phyloP scores from a whole-genome alignment of 2,113 vertebrate genomes.

The Felis chaus region DNA sequence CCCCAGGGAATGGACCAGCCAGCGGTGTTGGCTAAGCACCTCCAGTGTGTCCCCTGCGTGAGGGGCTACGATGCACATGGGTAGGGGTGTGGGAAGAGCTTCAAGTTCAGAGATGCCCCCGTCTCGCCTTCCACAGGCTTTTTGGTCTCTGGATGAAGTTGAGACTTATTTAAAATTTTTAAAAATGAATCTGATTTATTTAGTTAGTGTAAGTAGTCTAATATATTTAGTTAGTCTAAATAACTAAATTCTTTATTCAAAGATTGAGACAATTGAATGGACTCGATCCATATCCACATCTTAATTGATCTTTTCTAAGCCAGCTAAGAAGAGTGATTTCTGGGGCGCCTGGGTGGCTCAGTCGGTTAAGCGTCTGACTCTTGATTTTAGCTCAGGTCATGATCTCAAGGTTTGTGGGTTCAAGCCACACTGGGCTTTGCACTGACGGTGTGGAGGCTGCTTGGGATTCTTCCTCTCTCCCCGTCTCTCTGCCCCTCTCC shows the following conservation, averaged over 20 bases:
- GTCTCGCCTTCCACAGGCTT: background rate
- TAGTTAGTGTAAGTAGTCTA: background rate
- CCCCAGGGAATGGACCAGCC: background rate
- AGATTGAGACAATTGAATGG: background rate
- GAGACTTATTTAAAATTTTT: background rate
- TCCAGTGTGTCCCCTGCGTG: background rate
- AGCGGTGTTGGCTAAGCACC: fast-evolving
- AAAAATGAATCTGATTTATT: background rate
- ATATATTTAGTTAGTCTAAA: background rate
- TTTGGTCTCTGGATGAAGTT: background rate
- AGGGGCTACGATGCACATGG: too few species aligned
- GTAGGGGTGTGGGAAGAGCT: background rate
- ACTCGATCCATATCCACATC: background rate
- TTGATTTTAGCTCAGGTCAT: too few species aligned
- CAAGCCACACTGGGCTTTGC: too few species aligned
- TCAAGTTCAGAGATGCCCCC: too few species aligned
- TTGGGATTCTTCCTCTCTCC: too few species aligned
- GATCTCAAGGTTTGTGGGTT: too few species aligned
- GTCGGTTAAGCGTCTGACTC: too few species aligned
- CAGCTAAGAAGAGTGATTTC: background rate
- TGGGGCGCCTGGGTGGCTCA: background rate
- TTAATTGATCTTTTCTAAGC: background rate
- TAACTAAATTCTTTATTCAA: background rate
- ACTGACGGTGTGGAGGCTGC: too few species aligned
- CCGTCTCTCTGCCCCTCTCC: too few species aligned